Evolutionary conservation across 2,113 vertebrate genomes (phyloP).

Genomic region (Anser cygnoides): DNA sequence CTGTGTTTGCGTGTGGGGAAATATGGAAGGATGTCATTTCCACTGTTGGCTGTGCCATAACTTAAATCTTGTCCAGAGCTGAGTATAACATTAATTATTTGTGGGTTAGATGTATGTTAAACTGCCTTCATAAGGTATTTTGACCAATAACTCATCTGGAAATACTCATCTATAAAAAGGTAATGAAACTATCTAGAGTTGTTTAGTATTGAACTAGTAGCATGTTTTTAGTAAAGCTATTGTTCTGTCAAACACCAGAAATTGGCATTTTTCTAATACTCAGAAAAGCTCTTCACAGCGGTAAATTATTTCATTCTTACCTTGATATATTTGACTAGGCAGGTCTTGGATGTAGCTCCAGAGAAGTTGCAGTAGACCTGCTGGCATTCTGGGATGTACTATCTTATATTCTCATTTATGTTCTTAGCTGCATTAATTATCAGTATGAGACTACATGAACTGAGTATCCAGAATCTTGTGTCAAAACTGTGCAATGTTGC

Average conservation of each 20-base stretch:
- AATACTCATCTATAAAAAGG: background rate
- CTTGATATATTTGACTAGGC: background rate
- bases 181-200: background rate
- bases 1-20: background rate
- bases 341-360: background rate
- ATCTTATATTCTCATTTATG: background rate
- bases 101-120: background rate
- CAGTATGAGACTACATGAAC: accelerated
- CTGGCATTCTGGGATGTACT: background rate
- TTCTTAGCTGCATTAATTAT: background rate
- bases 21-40: background rate
- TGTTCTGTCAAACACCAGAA: background rate
- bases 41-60: background rate
- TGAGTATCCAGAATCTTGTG: background rate
- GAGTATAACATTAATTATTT: background rate
- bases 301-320: background rate
- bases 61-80: background rate
- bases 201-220: background rate
- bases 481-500: background rate
- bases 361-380: background rate
- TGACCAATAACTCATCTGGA: background rate
- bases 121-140: background rate
- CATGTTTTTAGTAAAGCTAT: background rate
- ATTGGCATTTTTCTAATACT: background rate
- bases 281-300: background rate